Evolutionary conservation across 92 coral and sea anemone species (phyloP), one percentile per base, ranked within the genome.

Genomic region (Virgularia gustaviana): DNA sequence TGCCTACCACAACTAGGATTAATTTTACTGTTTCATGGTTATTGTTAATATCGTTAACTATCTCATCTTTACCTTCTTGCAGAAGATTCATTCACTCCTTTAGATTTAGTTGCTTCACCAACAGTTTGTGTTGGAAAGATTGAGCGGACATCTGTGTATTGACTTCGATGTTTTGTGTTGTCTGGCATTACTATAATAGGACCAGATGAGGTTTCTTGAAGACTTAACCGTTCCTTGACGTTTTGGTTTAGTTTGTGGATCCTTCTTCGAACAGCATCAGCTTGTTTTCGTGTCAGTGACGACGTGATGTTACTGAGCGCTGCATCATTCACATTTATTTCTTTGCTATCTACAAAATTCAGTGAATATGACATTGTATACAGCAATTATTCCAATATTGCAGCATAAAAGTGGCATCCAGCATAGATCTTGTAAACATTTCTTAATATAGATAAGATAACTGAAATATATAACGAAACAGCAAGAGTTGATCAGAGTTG

Each of bases 241-340:
- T 84, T 85, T 25, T 88, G 85, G 44, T 94, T 94, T 9, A 94
- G 73, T 8, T 91, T 89, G 71, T 94, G 81, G 35, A 94, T 87
- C 47, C 99, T 76, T 80, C 83, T 81, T 58, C 72, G 73, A 1
- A 94, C 99, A 7, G 96, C 99, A 36, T 94, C 96, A 9, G 99
- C 99, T 59, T 94, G 99, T 63, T 94, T 94, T 58, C 90, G 77
- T 2, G 99, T 94, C 30, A 94, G 80, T 3, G 99, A 94, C 23
- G 90, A 87, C 1, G 96, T 85, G 42, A 94, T 94, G 57, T 94
- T 88, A 43, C 83, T 79, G 31, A 85, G 84, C 43, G 78, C 88
- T 15, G 81, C 82, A 78, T 94, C 99, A 37, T 89, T 65, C 15
- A 86, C 83, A 38, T 87, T 89, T 36, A 94, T 94, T 83, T 94